phyloP scores from a whole-genome alignment of 2,113 vertebrate genomes.

The Mormyrus iriodes region DNA sequence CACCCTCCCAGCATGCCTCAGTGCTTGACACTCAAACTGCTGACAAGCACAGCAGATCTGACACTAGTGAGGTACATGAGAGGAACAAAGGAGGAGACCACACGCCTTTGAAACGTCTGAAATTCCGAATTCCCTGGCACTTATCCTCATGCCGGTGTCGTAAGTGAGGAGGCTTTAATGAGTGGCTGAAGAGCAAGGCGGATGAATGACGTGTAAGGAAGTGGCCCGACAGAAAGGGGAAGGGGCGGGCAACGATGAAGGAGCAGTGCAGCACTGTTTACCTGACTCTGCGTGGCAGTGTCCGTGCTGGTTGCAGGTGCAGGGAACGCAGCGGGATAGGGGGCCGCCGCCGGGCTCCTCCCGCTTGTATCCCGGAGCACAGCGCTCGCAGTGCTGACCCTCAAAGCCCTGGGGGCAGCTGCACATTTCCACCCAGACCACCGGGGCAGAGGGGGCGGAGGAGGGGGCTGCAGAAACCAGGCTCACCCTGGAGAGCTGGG shows the following conservation, averaged over 20 bases:
- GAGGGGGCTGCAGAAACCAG: slow-evolving; percentile 62
- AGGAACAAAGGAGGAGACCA: background rate
- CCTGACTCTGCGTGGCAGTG: slow-evolving; percentile 77
- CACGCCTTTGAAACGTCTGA: background rate
- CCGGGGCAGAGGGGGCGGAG: slow-evolving; percentile 10
- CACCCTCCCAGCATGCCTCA: background rate
- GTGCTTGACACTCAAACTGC: background rate
- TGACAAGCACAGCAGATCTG: background rate
- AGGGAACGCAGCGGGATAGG: slow-evolving; percentile 69
- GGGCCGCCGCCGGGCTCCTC: slow-evolving; percentile 55
- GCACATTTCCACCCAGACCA: slow-evolving; percentile 81
- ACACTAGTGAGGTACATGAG: background rate
- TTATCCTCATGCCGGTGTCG: background rate
- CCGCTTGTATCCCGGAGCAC: slow-evolving; percentile 70
- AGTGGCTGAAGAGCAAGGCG: background rate
- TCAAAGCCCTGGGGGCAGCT: slow-evolving; percentile 68
- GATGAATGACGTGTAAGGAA: background rate
- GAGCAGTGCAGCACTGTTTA: slow-evolving; percentile 32
- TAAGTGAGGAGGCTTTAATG: background rate
- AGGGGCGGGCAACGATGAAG: background rate
- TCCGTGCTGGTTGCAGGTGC: slow-evolving; percentile 80
- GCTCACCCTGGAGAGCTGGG: slow-evolving; percentile 62
- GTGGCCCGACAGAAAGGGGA: background rate
- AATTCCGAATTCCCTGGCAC: background rate
- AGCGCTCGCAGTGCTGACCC: slow-evolving; percentile 80